These are phyloP conservation scores for Caenorhabditis japonica DNA, from an alignment of 2,888 invertebrate genomes.

Conservation along the genomic window DNA sequence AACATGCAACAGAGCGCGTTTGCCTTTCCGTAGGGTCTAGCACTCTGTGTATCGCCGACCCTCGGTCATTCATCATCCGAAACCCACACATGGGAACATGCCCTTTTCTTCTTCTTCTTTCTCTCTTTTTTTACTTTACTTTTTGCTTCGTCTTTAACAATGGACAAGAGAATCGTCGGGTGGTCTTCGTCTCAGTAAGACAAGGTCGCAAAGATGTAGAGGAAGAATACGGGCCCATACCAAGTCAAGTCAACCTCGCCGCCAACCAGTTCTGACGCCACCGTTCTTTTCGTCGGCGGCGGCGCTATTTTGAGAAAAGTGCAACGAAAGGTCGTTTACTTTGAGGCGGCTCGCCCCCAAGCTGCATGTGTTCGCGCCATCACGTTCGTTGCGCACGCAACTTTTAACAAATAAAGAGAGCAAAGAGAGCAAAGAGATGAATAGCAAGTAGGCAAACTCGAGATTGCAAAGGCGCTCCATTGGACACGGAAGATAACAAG, in stretches of 20 bases:
- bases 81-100: slow-evolving; percentile 34
- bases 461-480: too few relatives aligned
- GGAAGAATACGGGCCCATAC: slow-evolving; percentile 15
- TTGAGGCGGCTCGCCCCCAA: slow-evolving; percentile 1
- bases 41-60: neutral
- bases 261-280: slow-evolving; percentile 15
- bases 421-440: slow-evolving; percentile 4
- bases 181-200: slow-evolving; percentile 17
- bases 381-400: too few relatives aligned
- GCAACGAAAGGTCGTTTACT: slow-evolving; percentile 10
- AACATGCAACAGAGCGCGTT: too few relatives aligned
- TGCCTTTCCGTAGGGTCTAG: too few relatives aligned
- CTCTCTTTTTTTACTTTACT: slow-evolving; percentile 1
- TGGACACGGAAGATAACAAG: too few relatives aligned
- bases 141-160: slow-evolving; percentile 15
- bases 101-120: slow-evolving; percentile 20
- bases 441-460: too few relatives aligned
- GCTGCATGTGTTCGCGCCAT: slow-evolving; percentile 42
- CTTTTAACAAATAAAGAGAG: slow-evolving; percentile 1
- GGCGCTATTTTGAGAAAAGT: slow-evolving; percentile 39
- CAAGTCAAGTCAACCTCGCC: slow-evolving; percentile 1
- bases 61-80: slow-evolving; percentile 41
- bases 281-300: slow-evolving; percentile 14
- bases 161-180: slow-evolving; percentile 12
- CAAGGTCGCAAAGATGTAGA: slow-evolving; percentile 22